A percentile compares a stretch with the other conserved stretches of the same genome.
Evolutionary conservation across 2,888 invertebrate species (phyloP).

Genomic region (Parnassius smintheus): DNA sequence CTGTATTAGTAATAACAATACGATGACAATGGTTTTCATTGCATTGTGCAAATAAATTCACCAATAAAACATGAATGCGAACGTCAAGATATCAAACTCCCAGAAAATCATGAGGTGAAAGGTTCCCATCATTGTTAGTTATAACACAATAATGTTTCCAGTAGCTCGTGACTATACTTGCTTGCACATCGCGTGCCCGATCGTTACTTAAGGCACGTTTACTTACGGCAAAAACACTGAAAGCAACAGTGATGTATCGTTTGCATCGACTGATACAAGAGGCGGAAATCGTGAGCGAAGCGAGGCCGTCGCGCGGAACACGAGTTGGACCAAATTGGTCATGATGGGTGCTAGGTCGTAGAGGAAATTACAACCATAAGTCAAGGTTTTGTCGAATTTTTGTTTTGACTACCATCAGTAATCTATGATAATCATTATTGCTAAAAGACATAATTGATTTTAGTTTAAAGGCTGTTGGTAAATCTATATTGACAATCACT

Average conservation of each 20-base stretch:
- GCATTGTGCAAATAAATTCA: conserved; percentile 31
- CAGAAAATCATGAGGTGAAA: conserved; percentile 57
- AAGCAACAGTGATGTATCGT: conserved; percentile 64
- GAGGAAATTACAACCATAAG: conserved; percentile 29
- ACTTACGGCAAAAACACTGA: conserved; percentile 52
- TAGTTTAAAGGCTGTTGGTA: too few relatives aligned
- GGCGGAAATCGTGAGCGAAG: conserved; percentile 48
- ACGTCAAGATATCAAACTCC: conserved; percentile 46
- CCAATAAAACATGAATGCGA: conserved; percentile 43
- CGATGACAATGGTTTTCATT: too few relatives aligned
- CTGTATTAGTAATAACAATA: too few relatives aligned
- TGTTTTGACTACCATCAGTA: neutral
- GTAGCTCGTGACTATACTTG: conserved; percentile 42
- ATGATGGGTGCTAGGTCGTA: conserved; percentile 18
- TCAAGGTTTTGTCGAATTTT: conserved; percentile 8
- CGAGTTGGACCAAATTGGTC: conserved; percentile 31
- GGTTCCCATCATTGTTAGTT: conserved; percentile 57
- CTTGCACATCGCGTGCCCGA: conserved; percentile 57
- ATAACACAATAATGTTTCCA: conserved; percentile 37
- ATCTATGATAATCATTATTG: neutral
- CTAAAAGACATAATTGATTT: too few relatives aligned
- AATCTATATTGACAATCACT: neutral
- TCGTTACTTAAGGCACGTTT: conserved; percentile 49
- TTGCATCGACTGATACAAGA: conserved; percentile 40
- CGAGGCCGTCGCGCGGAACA: conserved; percentile 51